These are phyloP conservation scores for Arctocebus calabarensis DNA, from an alignment of 2,797 vertebrate genomes.

Conservation along the genomic window DNA sequence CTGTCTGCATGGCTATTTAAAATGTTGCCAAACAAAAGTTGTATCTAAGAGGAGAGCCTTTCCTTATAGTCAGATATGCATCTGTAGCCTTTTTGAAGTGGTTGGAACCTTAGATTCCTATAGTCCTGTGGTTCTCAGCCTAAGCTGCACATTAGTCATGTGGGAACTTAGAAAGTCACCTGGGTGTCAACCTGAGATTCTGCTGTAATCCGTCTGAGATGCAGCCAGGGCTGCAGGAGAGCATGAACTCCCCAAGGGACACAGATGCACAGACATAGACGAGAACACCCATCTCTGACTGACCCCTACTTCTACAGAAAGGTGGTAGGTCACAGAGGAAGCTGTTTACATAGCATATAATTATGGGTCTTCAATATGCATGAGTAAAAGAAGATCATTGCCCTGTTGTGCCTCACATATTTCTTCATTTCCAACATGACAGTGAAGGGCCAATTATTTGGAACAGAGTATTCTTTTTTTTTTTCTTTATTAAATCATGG, in stretches of 20 bases:
- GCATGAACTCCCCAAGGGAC: not conserved
- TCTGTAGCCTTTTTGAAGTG: not conserved
- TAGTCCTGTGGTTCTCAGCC: not conserved
- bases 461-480: not conserved
- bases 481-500: too few relatives aligned
- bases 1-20: not conserved
- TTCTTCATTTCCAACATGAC: conserved; percentile 21
- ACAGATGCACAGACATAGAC: not conserved
- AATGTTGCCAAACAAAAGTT: not conserved
- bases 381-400: not conserved
- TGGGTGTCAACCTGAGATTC: not conserved
- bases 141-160: not conserved
- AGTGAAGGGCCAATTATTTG: not conserved
- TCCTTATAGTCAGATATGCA: not conserved
- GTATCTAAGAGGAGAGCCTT: not conserved
- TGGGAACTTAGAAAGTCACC: not conserved
- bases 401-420: not conserved
- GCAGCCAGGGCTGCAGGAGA: not conserved
- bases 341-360: not conserved
- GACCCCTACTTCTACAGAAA: not conserved
- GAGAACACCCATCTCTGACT: not conserved
- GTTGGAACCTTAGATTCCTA: not conserved
- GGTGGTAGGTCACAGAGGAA: not conserved
- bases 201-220: not conserved
- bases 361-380: not conserved